Evolutionary conservation across 2,888 invertebrate species (phyloP), one percentile per base, ranked within the genome.

Genomic region (Apotomis capreana): DNA sequence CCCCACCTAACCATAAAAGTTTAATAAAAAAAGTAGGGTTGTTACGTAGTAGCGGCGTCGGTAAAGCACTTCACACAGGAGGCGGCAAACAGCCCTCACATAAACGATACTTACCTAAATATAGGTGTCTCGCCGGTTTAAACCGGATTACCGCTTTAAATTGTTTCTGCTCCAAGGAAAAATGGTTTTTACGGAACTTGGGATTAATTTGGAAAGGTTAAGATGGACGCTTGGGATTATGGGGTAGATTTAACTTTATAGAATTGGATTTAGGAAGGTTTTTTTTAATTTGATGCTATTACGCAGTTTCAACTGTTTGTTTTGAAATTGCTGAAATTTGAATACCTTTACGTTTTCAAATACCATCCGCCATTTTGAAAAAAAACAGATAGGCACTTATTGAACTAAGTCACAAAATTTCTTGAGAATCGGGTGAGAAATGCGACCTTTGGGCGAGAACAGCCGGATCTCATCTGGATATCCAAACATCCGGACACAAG

Each of bases 31-130:
- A 40, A 3, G 6, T 12, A 44, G 13, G 52, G 63, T 58, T 26
- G 59, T 54, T 55, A 9, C 60, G 10, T 67, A 26, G 65, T 73
- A 69, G 69, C 26, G 69, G 69, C 26, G 44, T 40, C 15, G 37
- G 40, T 60, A 61, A 44, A 37, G 70, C 76, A 77, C 76, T 78
- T 74, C 74, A 70, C 74, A 68, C 52, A 62, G 69, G 69, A 68
- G 67, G 69, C 46, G 58, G 59, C 69, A 44, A 59, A 54, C 49
- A 37, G 40, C 65, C 59, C 61, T 60, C 59, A 51, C 36, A 71
- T 71, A 52, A 62, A 72, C 68, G 49, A 72, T 62, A 73, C 58
- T 68, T 63, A 57, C 57, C 68, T 12, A 68, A 52, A 63, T 72
- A 63, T 64, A 58, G 58, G 67, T 67, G 57, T 67, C 37, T 67